Percentiles rank a stretch among this genome's conserved stretches.
Evolutionary conservation across 2,888 invertebrate species (phyloP).

Genomic region (Lysandra bellargus): DNA sequence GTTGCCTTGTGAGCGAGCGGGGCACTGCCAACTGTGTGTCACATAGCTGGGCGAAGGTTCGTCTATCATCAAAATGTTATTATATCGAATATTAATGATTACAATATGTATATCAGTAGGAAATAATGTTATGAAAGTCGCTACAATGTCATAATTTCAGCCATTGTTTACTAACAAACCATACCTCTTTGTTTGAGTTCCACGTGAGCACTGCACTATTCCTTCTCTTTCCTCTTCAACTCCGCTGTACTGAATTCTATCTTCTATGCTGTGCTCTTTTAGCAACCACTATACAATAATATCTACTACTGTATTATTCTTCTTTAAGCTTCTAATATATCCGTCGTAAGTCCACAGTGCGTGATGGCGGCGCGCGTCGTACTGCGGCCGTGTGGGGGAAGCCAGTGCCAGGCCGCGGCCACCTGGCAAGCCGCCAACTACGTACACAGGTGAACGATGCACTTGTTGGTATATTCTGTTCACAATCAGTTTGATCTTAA

Average conservation of each 20-base stretch:
- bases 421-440: slow-evolving; percentile 79
- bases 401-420: slow-evolving; percentile 63
- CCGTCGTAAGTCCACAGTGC: background rate
- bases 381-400: slow-evolving; percentile 39
- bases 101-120: too few species aligned
- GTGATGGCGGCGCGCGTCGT: background rate
- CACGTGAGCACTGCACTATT: background rate
- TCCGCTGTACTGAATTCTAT: background rate
- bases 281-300: background rate
- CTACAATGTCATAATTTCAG: background rate
- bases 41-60: background rate
- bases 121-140: background rate
- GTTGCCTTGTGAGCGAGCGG: background rate
- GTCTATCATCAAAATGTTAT: background rate
- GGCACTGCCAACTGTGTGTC: background rate
- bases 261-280: background rate
- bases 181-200: background rate
- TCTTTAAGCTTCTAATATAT: background rate
- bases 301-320: too few species aligned
- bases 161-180: background rate
- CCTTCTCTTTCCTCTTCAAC: background rate
- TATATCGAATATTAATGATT: background rate
- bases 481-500: too few species aligned
- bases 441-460: slow-evolving; percentile 53
- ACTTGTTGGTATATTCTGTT: background rate